Percentiles rank a stretch among this genome's conserved stretches.
Evolutionary conservation across 37 sponge, comb jelly and placozoan genomes (phyloP).

Genomic region (Aplysina aerophoba): DNA sequence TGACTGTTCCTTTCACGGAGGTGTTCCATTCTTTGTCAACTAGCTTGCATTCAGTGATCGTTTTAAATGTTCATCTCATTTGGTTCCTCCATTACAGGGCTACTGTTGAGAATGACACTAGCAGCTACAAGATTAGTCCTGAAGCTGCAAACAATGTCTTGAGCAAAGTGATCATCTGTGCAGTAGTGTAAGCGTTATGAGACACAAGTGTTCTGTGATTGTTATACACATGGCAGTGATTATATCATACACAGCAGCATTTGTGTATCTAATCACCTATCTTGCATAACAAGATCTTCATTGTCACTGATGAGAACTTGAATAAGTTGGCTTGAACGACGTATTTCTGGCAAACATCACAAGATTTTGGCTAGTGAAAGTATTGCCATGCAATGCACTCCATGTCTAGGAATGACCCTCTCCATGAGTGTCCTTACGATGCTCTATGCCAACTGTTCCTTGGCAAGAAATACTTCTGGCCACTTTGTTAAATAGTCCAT

Average conservation of each 20-base stretch:
- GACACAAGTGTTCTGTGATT: too few relatives aligned
- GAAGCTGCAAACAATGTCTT: conserved; percentile 49
- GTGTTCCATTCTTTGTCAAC: background rate
- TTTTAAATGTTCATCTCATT: background rate
- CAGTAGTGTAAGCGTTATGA: too few relatives aligned
- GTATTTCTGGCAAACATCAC: too few relatives aligned
- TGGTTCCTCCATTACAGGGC: conserved; percentile 32
- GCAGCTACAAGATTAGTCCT: conserved; percentile 26
- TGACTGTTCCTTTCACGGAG: background rate
- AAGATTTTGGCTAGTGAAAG: too few relatives aligned
- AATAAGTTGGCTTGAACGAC: too few relatives aligned
- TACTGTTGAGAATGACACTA: conserved; percentile 34
- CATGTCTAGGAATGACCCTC: conserved; percentile 31
- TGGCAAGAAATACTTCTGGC: conserved; percentile 36
- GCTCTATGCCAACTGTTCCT: background rate
- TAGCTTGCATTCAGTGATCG: background rate
- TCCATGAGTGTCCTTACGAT: conserved; percentile 9
- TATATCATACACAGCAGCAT: too few relatives aligned
- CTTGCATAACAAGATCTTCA: too few relatives aligned
- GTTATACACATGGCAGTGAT: too few relatives aligned
- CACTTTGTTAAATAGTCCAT: conserved; percentile 38
- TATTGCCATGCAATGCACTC: too few relatives aligned
- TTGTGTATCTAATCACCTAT: too few relatives aligned
- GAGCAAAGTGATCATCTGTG: background rate
- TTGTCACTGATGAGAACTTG: too few relatives aligned